Evolutionary conservation across 2,888 invertebrate species (phyloP), one percentile per base, ranked within the genome.

Genomic region (Drosophila lacicola): DNA sequence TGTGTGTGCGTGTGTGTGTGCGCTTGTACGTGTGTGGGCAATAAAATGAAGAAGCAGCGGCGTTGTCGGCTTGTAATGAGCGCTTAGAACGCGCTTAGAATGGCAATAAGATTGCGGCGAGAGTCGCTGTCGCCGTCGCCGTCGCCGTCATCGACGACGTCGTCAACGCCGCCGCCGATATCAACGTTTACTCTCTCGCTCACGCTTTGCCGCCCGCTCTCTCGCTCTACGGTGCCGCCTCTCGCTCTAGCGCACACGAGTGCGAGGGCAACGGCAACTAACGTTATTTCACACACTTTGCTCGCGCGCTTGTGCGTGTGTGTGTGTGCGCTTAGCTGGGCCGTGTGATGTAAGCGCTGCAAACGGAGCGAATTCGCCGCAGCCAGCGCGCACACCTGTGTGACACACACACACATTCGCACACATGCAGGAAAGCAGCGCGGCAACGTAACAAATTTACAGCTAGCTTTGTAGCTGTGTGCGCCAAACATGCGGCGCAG

Each of bases 391-490:
- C 88, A 82, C 83, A 83, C 86, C 83, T 83, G 83, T 82, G 71
- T 47, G 44, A 74, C 33, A 58, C 68, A 58, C 67, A 77, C 49
- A 54, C 42, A 36, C 51, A 44, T 6, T 2, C 63, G 55, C 62
- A 77, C 58, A 42, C 61, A 56, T 34, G 46, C 39, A 29, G 13
- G 21, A 42, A 41, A 17, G 39, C 33, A 57, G 68, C 57, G 70
- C 78, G 77, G 70, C 75, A 78, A 89, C 84, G 85, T 90, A 89
- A 85, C 83, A 88, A 92, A 91, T 92, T 92, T 92, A 92, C 92
- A 91, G 92, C 92, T 92, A 92, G 77, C 84, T 86, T 87, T 88
- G 71, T 73, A 53, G 61, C 64, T 78, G 91, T 91, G 67, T 91
- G 84, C 76, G 80, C 71, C 42, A 51, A 60, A 55, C 69, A 71